Evolutionary conservation across 1,140 invertebrate genomes (phyloP), one percentile per base, ranked within the genome.

Genomic region (Danaus plexippus): DNA sequence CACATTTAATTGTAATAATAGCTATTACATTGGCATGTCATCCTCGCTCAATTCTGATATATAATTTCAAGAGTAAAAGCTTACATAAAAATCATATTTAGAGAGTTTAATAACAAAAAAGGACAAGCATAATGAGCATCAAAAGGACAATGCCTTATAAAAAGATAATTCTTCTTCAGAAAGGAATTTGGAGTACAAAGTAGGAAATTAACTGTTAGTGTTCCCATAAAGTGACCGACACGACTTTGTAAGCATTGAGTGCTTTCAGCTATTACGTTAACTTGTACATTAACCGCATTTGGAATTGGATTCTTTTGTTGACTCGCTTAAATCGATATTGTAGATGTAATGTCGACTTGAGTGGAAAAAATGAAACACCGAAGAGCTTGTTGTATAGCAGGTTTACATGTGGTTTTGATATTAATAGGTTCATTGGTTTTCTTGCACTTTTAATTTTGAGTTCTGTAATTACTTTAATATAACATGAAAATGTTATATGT

Each of bases 231-330:
- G 76, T 66, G 75, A 73, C 71, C 79, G 75, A 66, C 73, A 75
- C 69, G 81, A 82, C 76, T 82, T 81, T 80, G 81, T 81, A 80
- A 76, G 76, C 79, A 82, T 81, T 80, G 79, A 85, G 79, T 81
- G 81, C 81, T 85, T 85, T 85, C 68, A 67, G 79, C 81, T 82
- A 85, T 85, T 85, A 82, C 73, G 77, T 82, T 85, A 82, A 81
- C 79, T 82, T 71, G 72, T 73, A 73, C 79, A 85, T 82, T 85
- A 77, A 82, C 69, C 73, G 71, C 73, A 72, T 71, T 76, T 59
- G 71, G 47, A 63, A 63, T 69, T 55, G 64, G 63, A 54, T 22
- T 63, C 67, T 66, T 66, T 65, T 79, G 75, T 76, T 79, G 76
- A 77, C 69, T 72, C 72, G 70, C 67, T 69, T 66, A 70, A 72